Base-by-base conservation (phyloP, 2,888 invertebrate genomes). In the Fragum fragum region DNA sequence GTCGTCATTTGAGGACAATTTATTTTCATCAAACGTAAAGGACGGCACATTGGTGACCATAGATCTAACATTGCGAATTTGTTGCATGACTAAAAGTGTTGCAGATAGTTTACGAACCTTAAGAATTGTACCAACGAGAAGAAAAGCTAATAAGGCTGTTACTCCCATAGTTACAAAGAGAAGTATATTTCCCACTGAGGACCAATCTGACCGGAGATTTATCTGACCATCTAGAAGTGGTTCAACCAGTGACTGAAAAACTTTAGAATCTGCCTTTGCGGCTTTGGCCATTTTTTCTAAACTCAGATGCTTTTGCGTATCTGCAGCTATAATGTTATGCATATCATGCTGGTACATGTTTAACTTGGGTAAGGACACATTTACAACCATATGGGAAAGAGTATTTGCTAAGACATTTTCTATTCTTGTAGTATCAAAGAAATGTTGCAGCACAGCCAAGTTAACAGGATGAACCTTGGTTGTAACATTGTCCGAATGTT, bases 201-300 rank as follows among this genome's bases (percentile, higher is more conserved):
- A 75, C 82, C 82, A 82, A 16, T 42, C 21, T 26, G 57, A 23
- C 5, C 79, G 18, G n/a, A 78, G 16, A 26, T 39, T 18, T 21
- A 79, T 79, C 47, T 79, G 55, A 68, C 73, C 70, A 55, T 77
- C 71, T 39, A 83, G 21, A 16, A 77, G 42, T 3, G 83, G 83
- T 73, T 83, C 82, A 21, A 73, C 69, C 55, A 83, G 39, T 11
- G 73, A 72, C 36, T 83, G 68, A 47, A 77, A 83, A 16, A 83
- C 47, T 18, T 66, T 21, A 5, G 26, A 53, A 80, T 83, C 83
- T 26, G 71, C 55, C 53, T 77, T 83, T 29, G 80, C 68, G 16
- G 70, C 72, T 47, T 77, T 59, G 26, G 73, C 77, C 77, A 80
- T 80, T 75, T 83, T 80, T 18, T 73, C 18, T 29, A 83, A 39